Evolutionary conservation across 2,113 vertebrate species (phyloP).

Genomic region (Euleptes europaea): DNA sequence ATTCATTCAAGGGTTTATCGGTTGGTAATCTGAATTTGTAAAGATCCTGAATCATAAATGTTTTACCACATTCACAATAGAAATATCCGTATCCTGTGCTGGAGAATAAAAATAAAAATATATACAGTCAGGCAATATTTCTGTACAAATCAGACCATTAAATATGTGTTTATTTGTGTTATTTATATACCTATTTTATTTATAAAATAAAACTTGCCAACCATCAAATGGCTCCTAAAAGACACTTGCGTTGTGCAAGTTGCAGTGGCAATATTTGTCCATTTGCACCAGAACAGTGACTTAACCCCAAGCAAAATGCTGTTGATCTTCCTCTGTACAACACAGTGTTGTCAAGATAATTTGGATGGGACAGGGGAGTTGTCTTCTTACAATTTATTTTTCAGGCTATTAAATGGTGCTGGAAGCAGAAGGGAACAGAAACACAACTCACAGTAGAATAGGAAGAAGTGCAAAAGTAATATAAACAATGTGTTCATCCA

Average conservation of each 20-base stretch:
- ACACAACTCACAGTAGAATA: not conserved
- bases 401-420: not conserved
- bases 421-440: not conserved
- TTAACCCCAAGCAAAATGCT: not conserved
- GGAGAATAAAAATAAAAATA: not conserved
- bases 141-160: not conserved
- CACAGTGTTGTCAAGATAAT: not conserved
- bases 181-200: no score
- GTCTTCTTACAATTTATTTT: not conserved
- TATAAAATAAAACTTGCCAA: not conserved
- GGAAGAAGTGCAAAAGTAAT: not conserved
- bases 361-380: not conserved
- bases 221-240: not conserved
- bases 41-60: slow-evolving; percentile 33
- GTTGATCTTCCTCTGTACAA: not conserved
- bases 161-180: no score
- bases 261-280: not conserved
- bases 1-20: slow-evolving; percentile 57
- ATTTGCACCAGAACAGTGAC: not conserved
- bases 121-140: not conserved
- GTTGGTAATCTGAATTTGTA: slow-evolving; percentile 42
- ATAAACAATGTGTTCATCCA: not conserved
- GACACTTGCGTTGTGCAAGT: not conserved
- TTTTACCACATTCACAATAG: slow-evolving; percentile 28
- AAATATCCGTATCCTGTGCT: not conserved